Evolutionary conservation across 37 sponge, comb jelly and placozoan species (phyloP).

Genomic region (Aphrocallistes beatrix): DNA sequence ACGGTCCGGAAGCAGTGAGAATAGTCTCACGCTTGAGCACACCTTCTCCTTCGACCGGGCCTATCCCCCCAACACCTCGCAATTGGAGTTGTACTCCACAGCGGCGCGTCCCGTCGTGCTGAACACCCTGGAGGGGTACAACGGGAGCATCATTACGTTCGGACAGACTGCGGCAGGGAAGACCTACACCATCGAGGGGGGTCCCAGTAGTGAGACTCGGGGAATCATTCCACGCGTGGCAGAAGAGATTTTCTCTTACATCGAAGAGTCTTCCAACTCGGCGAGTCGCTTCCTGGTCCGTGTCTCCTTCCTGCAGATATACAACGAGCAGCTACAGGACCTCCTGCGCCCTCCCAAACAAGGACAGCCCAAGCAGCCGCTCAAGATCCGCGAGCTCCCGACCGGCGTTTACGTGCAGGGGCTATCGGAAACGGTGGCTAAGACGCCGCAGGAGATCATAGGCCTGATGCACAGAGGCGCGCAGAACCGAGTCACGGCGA

Average conservation of each 20-base stretch:
- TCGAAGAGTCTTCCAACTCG: conserved; percentile 39
- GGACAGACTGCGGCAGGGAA: conserved; percentile 28
- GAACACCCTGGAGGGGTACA: conserved; percentile 19
- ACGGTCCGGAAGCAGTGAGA: not conserved
- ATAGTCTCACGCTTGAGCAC: not conserved
- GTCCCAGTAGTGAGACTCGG: not conserved
- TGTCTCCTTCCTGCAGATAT: conserved; percentile 67
- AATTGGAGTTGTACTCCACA: not conserved
- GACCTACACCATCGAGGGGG: conserved; percentile 31
- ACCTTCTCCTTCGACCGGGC: not conserved
- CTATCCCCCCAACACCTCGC: not conserved
- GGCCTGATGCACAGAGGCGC: conserved; percentile 55
- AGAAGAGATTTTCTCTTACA: conserved; percentile 39
- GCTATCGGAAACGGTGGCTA: conserved; percentile 71
- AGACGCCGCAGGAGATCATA: conserved; percentile 45
- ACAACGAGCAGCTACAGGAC: conserved; percentile 78
- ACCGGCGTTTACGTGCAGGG: conserved; percentile 33
- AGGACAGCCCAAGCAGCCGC: not conserved
- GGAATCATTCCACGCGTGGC: conserved; percentile 19
- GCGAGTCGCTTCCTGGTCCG: conserved; percentile 60
- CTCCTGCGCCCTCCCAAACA: conserved; percentile 27
- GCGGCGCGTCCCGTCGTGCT: not conserved
- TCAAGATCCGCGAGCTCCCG: not conserved
- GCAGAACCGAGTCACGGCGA: conserved; percentile 45
- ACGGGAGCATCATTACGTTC: conserved; percentile 29